Evolutionary conservation across 2,888 invertebrate genomes (phyloP).

Genomic region (Microplitis deprimator): DNA sequence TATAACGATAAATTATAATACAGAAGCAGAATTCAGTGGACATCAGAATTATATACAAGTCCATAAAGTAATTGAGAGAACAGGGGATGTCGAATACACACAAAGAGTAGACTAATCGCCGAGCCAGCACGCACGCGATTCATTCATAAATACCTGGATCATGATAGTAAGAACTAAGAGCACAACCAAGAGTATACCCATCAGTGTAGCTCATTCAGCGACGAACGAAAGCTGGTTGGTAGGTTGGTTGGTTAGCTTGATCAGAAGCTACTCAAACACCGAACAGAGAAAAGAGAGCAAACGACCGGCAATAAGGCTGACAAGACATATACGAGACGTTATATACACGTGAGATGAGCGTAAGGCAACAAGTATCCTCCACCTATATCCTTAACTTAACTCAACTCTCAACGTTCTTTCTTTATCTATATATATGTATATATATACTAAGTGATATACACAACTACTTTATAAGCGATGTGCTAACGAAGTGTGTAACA

Average conservation of each 20-base stretch:
- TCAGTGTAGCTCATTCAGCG: slow-evolving; percentile 26
- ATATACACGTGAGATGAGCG: slow-evolving; percentile 30
- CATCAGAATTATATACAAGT: neutral
- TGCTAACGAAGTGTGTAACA: slow-evolving; percentile 71
- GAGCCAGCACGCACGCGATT: slow-evolving; percentile 62
- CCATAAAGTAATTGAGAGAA: neutral
- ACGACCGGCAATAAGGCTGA: neutral
- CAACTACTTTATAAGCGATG: slow-evolving; percentile 66
- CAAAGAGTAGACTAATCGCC: neutral
- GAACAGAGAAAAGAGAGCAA: slow-evolving; percentile 11
- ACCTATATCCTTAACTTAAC: neutral
- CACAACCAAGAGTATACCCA: neutral
- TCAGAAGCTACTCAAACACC: slow-evolving; percentile 1
- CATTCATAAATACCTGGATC: slow-evolving; percentile 61
- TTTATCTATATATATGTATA: slow-evolving; percentile 9
- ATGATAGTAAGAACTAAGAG: neutral
- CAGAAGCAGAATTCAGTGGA: neutral
- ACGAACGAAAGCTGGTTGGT: slow-evolving; percentile 3
- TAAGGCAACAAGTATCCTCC: slow-evolving; percentile 29
- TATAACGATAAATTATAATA: neutral
- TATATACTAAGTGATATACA: slow-evolving; percentile 55
- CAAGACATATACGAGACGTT: slow-evolving; percentile 18
- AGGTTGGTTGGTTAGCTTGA: neutral
- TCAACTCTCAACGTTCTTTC: slow-evolving; percentile 32
- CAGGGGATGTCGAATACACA: neutral